Evolutionary conservation across 1,140 invertebrate genomes (phyloP).

Genomic region (Hermetia illucens): DNA sequence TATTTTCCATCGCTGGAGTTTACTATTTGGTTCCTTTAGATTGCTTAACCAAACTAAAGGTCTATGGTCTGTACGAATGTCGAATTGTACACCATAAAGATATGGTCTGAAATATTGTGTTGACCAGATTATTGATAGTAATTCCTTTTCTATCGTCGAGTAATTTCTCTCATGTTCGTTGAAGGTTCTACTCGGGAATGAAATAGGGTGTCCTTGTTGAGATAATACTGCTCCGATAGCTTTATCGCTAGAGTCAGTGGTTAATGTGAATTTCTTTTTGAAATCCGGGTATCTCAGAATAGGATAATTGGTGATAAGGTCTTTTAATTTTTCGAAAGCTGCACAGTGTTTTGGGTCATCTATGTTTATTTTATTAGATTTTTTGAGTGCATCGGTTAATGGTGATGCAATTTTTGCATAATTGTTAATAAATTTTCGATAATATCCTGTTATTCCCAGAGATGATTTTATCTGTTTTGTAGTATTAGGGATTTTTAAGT

Average conservation of each 20-base stretch:
- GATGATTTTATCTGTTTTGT: slow-evolving; percentile 29
- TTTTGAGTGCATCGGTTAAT: too few relatives aligned
- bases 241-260: slow-evolving; percentile 23
- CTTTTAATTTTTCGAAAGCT: too few relatives aligned
- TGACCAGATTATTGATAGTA: slow-evolving; percentile 34
- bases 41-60: slow-evolving; percentile 29
- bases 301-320: too few relatives aligned
- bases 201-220: too few relatives aligned
- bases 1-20: slow-evolving; percentile 34
- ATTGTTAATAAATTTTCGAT: slow-evolving; percentile 26
- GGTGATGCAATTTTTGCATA: too few relatives aligned
- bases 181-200: too few relatives aligned
- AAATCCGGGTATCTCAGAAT: too few relatives aligned
- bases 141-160: slow-evolving; percentile 32
- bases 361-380: too few relatives aligned
- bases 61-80: slow-evolving; percentile 35
- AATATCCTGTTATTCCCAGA: slow-evolving; percentile 31
- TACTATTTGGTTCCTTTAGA: slow-evolving; percentile 30
- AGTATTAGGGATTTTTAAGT: slow-evolving; percentile 27
- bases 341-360: too few relatives aligned
- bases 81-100: slow-evolving; percentile 31
- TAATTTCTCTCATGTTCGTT: slow-evolving; percentile 29
- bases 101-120: slow-evolving; percentile 33
- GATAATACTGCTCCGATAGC: too few relatives aligned
- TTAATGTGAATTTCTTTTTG: too few relatives aligned